phyloP scores from a whole-genome alignment of 2,888 invertebrate species.

The Machimus atricapillus region DNA sequence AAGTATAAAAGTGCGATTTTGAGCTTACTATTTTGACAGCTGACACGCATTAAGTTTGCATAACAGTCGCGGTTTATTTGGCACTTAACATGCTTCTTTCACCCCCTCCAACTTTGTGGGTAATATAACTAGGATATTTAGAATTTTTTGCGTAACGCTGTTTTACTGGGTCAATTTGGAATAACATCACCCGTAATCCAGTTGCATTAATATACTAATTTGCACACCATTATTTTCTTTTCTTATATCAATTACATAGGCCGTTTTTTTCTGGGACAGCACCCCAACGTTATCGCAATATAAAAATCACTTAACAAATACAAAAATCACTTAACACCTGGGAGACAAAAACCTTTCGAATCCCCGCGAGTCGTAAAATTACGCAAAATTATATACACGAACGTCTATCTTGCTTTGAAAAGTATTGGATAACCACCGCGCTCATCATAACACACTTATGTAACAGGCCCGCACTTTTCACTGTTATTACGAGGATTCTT shows the following conservation, averaged over 20 bases:
- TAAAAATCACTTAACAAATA: not conserved
- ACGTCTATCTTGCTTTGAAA: constrained; percentile 29
- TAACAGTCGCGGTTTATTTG: not conserved
- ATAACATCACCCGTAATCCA: not conserved
- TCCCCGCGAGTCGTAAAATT: not conserved
- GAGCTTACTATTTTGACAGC: not conserved
- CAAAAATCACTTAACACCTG: not conserved
- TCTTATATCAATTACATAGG: not conserved
- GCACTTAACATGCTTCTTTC: not conserved
- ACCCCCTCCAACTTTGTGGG: not conserved
- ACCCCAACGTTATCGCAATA: not conserved
- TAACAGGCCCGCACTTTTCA: constrained; percentile 51
- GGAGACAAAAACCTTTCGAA: not conserved
- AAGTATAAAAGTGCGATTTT: not conserved
- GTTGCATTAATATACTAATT: not conserved
- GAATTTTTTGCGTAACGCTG: not conserved
- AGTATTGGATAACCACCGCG: constrained; percentile 47
- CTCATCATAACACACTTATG: constrained; percentile 52
- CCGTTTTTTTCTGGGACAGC: not conserved
- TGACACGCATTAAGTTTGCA: not conserved
- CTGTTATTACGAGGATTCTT: not conserved
- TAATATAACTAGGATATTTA: not conserved
- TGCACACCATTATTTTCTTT: not conserved
- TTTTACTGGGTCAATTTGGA: not conserved
- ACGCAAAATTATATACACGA: constrained; percentile 27